Percentiles rank a stretch among this genome's conserved stretches.
Conservation (phyloP, 2,113 vertebrate species). For the Tichodroma muraria region DNA sequence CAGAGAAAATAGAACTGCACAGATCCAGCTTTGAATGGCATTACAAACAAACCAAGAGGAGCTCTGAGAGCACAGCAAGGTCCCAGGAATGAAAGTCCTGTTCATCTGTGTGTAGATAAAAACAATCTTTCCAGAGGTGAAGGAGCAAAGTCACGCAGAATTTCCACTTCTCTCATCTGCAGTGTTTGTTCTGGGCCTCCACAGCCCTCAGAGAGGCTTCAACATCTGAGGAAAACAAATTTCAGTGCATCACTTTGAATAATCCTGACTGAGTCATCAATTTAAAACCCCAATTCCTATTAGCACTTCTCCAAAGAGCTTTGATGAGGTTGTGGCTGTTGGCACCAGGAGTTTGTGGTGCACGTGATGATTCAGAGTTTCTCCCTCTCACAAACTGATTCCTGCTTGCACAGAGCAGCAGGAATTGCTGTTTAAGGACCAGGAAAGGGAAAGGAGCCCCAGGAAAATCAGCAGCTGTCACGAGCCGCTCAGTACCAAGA, state of each 20-base stretch:
- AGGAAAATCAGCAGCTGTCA: background rate
- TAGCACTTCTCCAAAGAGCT: constrained; percentile 52
- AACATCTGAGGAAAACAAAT: constrained; percentile 34
- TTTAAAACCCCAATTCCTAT: constrained; percentile 59
- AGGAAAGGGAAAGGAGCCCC: background rate
- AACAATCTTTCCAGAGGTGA: constrained; percentile 15
- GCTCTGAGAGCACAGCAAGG: background rate
- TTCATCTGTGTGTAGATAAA: constrained; percentile 35
- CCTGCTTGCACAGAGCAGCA: background rate
- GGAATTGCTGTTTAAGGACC: background rate
- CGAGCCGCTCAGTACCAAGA: background rate
- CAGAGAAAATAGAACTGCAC: background rate
- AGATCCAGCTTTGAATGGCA: background rate
- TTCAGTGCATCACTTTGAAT: constrained; percentile 34
- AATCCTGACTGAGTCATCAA: constrained; percentile 48
- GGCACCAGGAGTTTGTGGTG: background rate
- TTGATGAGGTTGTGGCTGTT: constrained; percentile 56
- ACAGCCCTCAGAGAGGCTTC: background rate
- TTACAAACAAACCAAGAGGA: background rate
- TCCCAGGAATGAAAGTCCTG: constrained; percentile 33
- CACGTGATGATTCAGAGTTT: background rate
- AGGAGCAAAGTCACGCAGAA: background rate
- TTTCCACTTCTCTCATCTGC: background rate
- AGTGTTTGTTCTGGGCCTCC: constrained; percentile 19
- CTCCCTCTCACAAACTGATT: background rate